Evolutionary conservation across 2,113 vertebrate genomes (phyloP).

Genomic region (Columbina picui): DNA sequence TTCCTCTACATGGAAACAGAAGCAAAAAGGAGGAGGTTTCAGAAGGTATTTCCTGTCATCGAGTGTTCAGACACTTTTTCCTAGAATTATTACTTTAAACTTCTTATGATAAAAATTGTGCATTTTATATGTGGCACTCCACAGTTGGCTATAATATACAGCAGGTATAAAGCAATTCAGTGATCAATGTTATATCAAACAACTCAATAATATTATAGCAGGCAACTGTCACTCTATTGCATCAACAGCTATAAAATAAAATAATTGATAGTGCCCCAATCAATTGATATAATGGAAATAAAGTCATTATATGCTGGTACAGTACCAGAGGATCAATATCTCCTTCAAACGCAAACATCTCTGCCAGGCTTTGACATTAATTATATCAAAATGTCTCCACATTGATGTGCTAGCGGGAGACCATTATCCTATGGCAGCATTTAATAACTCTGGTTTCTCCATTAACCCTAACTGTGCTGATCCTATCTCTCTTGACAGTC

Average conservation of each 20-base stretch:
- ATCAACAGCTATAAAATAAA: not conserved
- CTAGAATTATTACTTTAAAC: not conserved
- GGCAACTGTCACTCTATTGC: not conserved
- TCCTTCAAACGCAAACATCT: constrained; percentile 2
- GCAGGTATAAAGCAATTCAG: not conserved
- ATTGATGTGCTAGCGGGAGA: not conserved
- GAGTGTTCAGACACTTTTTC: not conserved
- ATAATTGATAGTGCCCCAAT: not conserved
- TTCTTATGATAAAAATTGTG: not conserved
- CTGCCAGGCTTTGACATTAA: constrained; percentile 3
- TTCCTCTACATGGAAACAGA: not conserved
- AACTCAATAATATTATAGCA: not conserved
- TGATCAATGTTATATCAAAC: not conserved
- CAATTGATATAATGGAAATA: constrained; percentile 8
- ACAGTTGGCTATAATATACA: not conserved
- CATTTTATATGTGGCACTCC: not conserved
- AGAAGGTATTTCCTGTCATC: not conserved
- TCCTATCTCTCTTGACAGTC: not conserved
- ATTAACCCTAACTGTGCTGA: not conserved
- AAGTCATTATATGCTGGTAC: not conserved
- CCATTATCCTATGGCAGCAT: not conserved
- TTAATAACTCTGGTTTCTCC: not conserved
- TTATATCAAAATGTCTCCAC: not conserved
- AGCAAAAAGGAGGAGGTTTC: not conserved
- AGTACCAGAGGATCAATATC: constrained; percentile 13